Evolutionary conservation across 2,113 vertebrate species (phyloP), one percentile per base, ranked within the genome.

Genomic region (Austrofundulus limnaeus): DNA sequence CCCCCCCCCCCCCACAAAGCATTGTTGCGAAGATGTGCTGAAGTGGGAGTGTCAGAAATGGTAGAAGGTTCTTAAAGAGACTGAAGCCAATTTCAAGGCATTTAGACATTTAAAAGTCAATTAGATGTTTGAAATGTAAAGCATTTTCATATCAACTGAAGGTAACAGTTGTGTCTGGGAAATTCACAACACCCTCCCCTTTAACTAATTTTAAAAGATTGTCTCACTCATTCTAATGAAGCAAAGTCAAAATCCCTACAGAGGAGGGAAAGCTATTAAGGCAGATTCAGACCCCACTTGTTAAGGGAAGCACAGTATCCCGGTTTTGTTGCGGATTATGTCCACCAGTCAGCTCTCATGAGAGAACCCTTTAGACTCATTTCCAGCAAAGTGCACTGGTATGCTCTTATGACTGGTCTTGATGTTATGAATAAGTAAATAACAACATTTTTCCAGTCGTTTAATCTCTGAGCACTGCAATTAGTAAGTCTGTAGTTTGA

Each of bases 401-500:
- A 38, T 74, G 73, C 78, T 71, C 72, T 75, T 78, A 77, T 51
- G 63, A 70, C 81, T 70, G 57, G 53, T 81, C 69, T 66, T 64
- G 51, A 82, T 88, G 72, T 87, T 85, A 89, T 88, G 73, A 91
- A 91, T 88, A 84, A 87, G 83, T 81, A 91, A 90, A 92, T 86
- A 92, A 86, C 82, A 87, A 87, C 81, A 85, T 83, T 82, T 89
- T 86, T 82, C 86, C 83, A 87, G 84, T 84, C 83, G 52, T 90
- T 91, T 92, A 90, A 91, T 92, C 83, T 88, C 70, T 87, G 85
- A 87, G 85, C 72, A 66, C 80, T 63, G 85, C 90, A 93, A 92
- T 93, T 93, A 93, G 84, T 85, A 86, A 84, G 73, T 87, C 88
- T 89, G 82, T 90, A 91, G 88, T 91, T 90, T 91, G 77, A 65